Evolutionary conservation across 2,113 vertebrate genomes (phyloP), one percentile per base, ranked within the genome.

Genomic region (Myrmecophaga tridactyla): DNA sequence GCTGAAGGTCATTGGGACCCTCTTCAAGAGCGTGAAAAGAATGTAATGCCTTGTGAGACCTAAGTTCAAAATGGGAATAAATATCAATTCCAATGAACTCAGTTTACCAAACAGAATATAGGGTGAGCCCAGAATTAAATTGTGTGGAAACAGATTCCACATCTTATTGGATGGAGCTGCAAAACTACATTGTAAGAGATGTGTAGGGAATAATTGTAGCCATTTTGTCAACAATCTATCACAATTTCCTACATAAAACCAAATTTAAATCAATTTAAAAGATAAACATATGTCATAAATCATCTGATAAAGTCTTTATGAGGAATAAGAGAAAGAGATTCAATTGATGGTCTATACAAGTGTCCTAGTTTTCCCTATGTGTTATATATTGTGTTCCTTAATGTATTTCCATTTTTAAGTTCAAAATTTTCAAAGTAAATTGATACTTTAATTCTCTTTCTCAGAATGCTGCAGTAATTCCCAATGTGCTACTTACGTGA

Each of bases 401-500:
- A 56, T 56, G 23, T 21, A 36, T 51, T 86, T n/a, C 36, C 27
- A 60, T 90, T 86, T 73, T 90, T 60, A 27, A 80, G 18, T 86
- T 12, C 41, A 80, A 70, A 95, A 83, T 48, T 87, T 65, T 84
- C 80, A 80, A 34, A 86, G n/a, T 75, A 87, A 60, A 83, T 46
- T 25, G 7, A 31, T 25, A 29, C 29, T 90, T 75, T 63, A 7
- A 76, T 89, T 90, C 36, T 90, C 58, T 63, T 84, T 36, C 39
- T 87, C 70, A 69, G 18, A 75, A 56, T 80, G 41, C 29, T 78
- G 10, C 34, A 58, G 21, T 51, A 73, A 90, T 75, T 92, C 70
- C 27, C 86, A 90, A 27, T 80, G 90, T 97, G 36, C 18, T 6
- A 90, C 18, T 87, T 87, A 51, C 34, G 34, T 84, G 65, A 92